Percentiles rank a stretch among this genome's conserved stretches.
Evolutionary conservation across 2,888 invertebrate genomes (phyloP).

Genomic region (Dendrolimus pini): DNA sequence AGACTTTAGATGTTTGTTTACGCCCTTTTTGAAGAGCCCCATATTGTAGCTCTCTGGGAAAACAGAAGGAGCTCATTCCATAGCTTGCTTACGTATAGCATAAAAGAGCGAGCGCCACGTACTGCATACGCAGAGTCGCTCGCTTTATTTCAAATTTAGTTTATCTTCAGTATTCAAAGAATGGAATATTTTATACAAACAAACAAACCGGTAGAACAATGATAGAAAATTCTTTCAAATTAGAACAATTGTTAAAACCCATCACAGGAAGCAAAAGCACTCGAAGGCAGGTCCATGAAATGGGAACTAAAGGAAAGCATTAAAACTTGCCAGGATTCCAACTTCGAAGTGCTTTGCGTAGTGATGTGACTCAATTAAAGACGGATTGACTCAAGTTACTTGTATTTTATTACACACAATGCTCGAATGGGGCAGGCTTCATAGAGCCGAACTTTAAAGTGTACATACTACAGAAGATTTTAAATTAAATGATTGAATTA

Average conservation of each 20-base stretch:
- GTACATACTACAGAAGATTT: too few species aligned
- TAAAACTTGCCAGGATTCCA: slow-evolving; percentile 47
- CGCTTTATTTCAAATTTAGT: too few species aligned
- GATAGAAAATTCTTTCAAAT: not conserved
- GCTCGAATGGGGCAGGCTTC: too few species aligned
- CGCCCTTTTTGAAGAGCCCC: too few species aligned
- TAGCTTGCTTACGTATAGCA: too few species aligned
- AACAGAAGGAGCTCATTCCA: too few species aligned
- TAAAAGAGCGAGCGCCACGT: too few species aligned
- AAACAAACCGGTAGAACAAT: not conserved
- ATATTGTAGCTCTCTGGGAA: too few species aligned
- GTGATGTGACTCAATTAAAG: slow-evolving; percentile 1
- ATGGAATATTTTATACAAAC: not conserved
- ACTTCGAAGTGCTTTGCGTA: slow-evolving; percentile 18
- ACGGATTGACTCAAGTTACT: not conserved
- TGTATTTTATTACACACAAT: not conserved
- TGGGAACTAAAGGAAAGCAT: slow-evolving; percentile 21
- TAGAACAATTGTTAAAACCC: not conserved
- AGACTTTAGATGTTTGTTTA: too few species aligned
- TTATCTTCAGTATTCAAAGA: not conserved
- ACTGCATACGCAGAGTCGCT: too few species aligned
- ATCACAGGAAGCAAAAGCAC: not conserved
- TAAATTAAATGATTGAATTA: too few species aligned
- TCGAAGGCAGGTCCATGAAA: not conserved
- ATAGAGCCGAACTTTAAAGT: too few species aligned